Conservation (phyloP, 2,888 invertebrate species). For the Thyatira batis region DNA sequence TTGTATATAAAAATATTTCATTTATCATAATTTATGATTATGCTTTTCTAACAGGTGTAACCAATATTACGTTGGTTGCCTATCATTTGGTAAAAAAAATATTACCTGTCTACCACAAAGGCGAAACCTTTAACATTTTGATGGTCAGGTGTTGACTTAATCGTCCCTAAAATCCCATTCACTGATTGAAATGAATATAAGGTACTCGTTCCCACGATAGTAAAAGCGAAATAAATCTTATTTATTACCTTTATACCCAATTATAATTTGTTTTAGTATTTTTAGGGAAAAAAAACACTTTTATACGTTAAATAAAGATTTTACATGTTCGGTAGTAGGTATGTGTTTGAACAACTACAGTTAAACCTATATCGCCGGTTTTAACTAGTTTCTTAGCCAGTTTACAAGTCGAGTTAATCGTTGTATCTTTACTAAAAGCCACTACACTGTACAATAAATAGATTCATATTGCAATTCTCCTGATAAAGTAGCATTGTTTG, state of each 20-base stretch:
- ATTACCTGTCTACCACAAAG: slow-evolving; percentile 65
- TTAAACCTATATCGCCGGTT: not conserved
- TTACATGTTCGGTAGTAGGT: not conserved
- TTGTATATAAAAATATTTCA: not conserved
- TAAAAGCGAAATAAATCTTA: slow-evolving; percentile 29
- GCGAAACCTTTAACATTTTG: slow-evolving; percentile 35
- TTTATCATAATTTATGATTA: no score
- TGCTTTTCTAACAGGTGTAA: slow-evolving; percentile 3
- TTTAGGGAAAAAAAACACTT: no score
- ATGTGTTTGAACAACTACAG: not conserved
- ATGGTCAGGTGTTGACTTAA: slow-evolving; percentile 67
- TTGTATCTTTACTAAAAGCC: slow-evolving; percentile 11
- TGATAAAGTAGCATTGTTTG: slow-evolving; percentile 34
- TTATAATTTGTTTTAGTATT: no score
- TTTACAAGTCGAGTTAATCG: slow-evolving; percentile 8
- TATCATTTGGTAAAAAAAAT: slow-evolving; percentile 41
- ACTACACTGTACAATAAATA: slow-evolving; percentile 18
- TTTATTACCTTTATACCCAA: no score
- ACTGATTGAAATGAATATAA: slow-evolving; percentile 36
- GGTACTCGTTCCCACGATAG: slow-evolving; percentile 64
- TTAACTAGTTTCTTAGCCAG: slow-evolving; percentile 11
- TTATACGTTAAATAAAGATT: no score
- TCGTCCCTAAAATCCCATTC: slow-evolving; percentile 44
- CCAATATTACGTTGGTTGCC: slow-evolving; percentile 10
- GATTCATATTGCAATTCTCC: slow-evolving; percentile 29